Evolutionary conservation across 2,797 vertebrate species (phyloP).

Genomic region (Neosilurus mollespiculum): DNA sequence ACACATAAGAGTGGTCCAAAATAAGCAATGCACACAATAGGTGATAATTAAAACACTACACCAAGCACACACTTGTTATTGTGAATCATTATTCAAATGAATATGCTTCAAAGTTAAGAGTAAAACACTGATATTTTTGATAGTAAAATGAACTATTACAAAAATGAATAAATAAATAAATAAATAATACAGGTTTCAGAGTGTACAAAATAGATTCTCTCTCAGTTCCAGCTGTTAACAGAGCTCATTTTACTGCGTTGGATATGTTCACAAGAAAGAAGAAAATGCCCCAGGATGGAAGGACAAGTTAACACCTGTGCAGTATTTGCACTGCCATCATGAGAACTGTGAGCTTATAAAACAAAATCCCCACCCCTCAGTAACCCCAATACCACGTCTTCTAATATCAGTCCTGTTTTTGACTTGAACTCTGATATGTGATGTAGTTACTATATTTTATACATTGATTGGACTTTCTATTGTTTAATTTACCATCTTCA

Average conservation of each 20-base stretch:
- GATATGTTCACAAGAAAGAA: background rate
- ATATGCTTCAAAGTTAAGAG: background rate
- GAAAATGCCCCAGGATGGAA: background rate
- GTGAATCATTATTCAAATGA: background rate
- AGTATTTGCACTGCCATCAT: background rate
- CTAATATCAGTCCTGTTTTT: background rate
- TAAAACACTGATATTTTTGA: background rate
- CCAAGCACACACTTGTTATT: background rate
- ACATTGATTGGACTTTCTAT: background rate
- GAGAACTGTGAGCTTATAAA: background rate
- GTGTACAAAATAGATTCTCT: background rate
- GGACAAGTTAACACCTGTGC: constrained; percentile 4
- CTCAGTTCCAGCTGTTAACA: background rate
- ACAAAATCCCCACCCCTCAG: background rate
- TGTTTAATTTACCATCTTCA: background rate
- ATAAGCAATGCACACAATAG: background rate
- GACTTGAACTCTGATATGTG: background rate
- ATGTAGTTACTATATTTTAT: background rate
- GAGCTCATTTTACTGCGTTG: background rate
- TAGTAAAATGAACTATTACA: constrained; percentile 9
- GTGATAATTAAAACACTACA: background rate
- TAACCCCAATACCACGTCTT: background rate
- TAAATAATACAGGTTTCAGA: background rate
- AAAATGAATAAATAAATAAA: background rate
- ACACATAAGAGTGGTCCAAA: background rate